These are phyloP conservation scores for Chloroceryle aenea DNA, from an alignment of 2,113 vertebrate genomes.

Conservation along the genomic window DNA sequence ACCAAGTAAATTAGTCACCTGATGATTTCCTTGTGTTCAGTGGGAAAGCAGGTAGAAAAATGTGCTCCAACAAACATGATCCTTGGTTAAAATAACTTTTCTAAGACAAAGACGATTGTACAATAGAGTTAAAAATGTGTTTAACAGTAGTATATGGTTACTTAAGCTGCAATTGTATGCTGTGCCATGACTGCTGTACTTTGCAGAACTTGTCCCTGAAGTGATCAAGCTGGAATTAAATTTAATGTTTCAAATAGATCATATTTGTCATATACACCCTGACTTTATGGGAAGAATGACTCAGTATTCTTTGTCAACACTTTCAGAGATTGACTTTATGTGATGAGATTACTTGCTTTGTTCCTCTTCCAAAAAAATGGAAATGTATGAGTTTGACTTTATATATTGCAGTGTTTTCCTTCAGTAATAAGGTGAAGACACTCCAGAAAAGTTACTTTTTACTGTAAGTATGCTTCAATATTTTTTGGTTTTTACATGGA, in stretches of 20 bases:
- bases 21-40: not conserved
- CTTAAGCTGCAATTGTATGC: not conserved
- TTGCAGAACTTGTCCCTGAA: constrained; percentile 22
- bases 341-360: not conserved
- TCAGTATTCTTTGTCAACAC: not conserved
- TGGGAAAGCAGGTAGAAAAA: not conserved
- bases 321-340: not conserved
- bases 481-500: not conserved
- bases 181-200: not conserved
- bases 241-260: not conserved
- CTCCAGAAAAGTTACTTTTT: constrained; percentile 5
- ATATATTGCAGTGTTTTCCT: not conserved
- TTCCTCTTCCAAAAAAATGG: not conserved
- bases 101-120: not conserved
- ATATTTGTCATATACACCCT: not conserved
- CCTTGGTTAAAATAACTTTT: constrained; percentile 5
- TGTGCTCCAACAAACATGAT: not conserved
- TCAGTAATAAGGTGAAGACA: not conserved
- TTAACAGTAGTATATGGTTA: not conserved
- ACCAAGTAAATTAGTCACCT: not conserved
- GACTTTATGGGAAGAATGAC: not conserved
- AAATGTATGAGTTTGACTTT: not conserved
- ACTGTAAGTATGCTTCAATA: not conserved
- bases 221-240: not conserved
- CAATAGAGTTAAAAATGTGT: not conserved